Percentiles rank a stretch among this genome's conserved stretches.
These are phyloP conservation scores for Syngnathus rostellatus DNA, from an alignment of 2,797 vertebrate genomes.

Conservation along the genomic window DNA sequence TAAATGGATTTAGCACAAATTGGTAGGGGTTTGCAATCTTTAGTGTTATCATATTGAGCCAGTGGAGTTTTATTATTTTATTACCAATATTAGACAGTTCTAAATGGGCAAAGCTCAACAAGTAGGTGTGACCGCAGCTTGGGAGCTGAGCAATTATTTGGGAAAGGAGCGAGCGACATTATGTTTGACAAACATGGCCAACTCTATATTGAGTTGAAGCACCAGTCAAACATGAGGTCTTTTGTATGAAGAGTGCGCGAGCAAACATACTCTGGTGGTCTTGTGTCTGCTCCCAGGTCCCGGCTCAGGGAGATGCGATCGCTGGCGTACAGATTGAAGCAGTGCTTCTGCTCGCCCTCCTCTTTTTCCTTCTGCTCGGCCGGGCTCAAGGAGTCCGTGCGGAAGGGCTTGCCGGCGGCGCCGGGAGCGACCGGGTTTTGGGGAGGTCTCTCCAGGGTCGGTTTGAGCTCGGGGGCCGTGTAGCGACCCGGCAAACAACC, in stretches of 20 bases:
- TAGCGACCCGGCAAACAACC: slow-evolving; percentile 85
- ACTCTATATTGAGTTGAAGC: neutral
- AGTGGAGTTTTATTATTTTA: neutral
- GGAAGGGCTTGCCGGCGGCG: slow-evolving; percentile 86
- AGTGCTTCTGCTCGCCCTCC: slow-evolving; percentile 87
- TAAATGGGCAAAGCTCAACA: slow-evolving; percentile 22
- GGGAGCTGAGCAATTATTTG: neutral
- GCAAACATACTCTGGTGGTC: slow-evolving; percentile 91
- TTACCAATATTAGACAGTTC: neutral
- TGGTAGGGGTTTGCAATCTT: neutral
- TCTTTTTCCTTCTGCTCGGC: slow-evolving; percentile 88
- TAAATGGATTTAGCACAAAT: neutral
- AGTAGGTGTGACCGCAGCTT: slow-evolving; percentile 24
- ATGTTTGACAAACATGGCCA: neutral
- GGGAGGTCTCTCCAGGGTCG: slow-evolving; percentile 77
- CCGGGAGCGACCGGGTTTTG: slow-evolving; percentile 84
- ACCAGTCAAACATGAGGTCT: neutral
- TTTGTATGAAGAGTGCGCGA: slow-evolving; percentile 4
- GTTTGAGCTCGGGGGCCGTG: slow-evolving; percentile 81
- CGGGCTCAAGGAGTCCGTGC: slow-evolving; percentile 70
- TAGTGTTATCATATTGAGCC: neutral
- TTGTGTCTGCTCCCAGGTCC: slow-evolving; percentile 92
- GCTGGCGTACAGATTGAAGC: slow-evolving; percentile 94
- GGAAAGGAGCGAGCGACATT: neutral
- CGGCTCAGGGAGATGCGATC: slow-evolving; percentile 94